phyloP scores from a whole-genome alignment of 1,140 invertebrate genomes.

The Zaprionus africanus region DNA sequence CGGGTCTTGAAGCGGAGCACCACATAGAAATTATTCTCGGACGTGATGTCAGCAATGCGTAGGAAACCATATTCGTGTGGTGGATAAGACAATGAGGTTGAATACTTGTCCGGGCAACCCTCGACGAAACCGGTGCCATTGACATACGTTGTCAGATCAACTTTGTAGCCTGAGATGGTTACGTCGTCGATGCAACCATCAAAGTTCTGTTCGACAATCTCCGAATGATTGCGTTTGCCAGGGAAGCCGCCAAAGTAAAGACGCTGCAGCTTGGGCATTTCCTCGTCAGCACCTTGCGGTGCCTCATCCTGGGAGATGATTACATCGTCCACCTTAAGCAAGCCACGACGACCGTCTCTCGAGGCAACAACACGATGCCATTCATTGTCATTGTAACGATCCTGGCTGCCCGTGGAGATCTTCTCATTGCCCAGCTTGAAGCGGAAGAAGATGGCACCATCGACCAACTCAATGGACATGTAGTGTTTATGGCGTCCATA shows the following conservation, averaged over 20 bases:
- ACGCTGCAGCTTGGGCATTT: conserved; percentile 87
- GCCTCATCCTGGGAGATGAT: conserved; percentile 83
- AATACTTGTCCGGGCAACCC: conserved; percentile 91
- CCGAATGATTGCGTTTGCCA: conserved; percentile 87
- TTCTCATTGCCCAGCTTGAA: conserved; percentile 89
- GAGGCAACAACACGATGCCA: conserved; percentile 92
- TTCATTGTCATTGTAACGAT: conserved; percentile 91
- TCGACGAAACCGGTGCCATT: conserved; percentile 92
- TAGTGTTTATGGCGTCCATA: conserved; percentile 91
- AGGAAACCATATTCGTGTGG: conserved; percentile 88
- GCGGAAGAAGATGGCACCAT: conserved; percentile 90
- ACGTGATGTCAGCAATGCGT: conserved; percentile 86
- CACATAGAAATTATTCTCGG: conserved; percentile 88
- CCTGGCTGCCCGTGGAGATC: conserved; percentile 86
- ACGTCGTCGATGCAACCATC: conserved; percentile 97
- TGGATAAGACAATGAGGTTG: conserved; percentile 77
- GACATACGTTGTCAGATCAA: conserved; percentile 91
- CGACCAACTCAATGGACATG: conserved; percentile 92
- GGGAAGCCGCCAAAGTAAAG: conserved; percentile 96
- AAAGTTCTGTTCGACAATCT: conserved; percentile 91
- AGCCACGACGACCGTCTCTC: conserved; percentile 88
- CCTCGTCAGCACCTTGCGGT: conserved; percentile 72
- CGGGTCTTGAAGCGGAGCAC: conserved; percentile 95
- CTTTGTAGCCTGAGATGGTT: conserved; percentile 89
- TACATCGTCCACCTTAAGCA: conserved; percentile 89